phyloP scores from a whole-genome alignment of 2,113 vertebrate species.

The Limanda limanda region DNA sequence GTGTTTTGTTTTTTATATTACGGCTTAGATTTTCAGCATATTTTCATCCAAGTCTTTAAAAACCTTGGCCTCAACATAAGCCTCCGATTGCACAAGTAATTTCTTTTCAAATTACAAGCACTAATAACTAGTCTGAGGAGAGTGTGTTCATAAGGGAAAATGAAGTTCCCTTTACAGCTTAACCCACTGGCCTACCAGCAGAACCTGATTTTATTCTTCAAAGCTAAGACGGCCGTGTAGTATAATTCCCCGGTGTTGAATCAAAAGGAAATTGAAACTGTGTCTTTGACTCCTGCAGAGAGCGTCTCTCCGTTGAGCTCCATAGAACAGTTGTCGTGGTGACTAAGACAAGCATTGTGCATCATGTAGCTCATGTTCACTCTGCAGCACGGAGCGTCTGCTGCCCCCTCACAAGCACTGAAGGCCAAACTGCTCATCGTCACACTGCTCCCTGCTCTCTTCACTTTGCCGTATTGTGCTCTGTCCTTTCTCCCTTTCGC shows the following conservation, averaged over 20 bases:
- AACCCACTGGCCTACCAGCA: too few relatives aligned
- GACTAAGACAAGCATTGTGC: conserved; percentile 70
- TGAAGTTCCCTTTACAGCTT: too few relatives aligned
- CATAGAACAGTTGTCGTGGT: conserved; percentile 68
- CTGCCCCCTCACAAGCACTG: conserved; percentile 71
- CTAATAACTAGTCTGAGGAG: too few relatives aligned
- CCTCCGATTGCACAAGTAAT: too few relatives aligned
- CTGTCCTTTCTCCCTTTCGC: conserved; percentile 49
- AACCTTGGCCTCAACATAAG: too few relatives aligned
- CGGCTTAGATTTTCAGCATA: too few relatives aligned
- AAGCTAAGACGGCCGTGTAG: background rate
- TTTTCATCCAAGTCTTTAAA: too few relatives aligned
- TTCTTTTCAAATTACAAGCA: too few relatives aligned
- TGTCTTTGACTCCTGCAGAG: conserved; percentile 23
- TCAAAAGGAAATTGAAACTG: conserved; percentile 25
- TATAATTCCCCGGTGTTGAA: background rate
- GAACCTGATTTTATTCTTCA: background rate
- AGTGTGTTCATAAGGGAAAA: too few relatives aligned
- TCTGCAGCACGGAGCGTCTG: conserved; percentile 46
- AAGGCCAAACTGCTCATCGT: conserved; percentile 77
- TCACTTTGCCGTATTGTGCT: conserved; percentile 42
- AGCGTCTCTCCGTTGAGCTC: conserved; percentile 31
- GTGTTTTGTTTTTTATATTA: too few relatives aligned
- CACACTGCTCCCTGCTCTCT: conserved; percentile 40
- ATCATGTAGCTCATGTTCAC: conserved; percentile 63